Percentiles rank a stretch among this genome's conserved stretches.
Conservation (phyloP, 2,113 vertebrate genomes). For the Phyllostomus hastatus region DNA sequence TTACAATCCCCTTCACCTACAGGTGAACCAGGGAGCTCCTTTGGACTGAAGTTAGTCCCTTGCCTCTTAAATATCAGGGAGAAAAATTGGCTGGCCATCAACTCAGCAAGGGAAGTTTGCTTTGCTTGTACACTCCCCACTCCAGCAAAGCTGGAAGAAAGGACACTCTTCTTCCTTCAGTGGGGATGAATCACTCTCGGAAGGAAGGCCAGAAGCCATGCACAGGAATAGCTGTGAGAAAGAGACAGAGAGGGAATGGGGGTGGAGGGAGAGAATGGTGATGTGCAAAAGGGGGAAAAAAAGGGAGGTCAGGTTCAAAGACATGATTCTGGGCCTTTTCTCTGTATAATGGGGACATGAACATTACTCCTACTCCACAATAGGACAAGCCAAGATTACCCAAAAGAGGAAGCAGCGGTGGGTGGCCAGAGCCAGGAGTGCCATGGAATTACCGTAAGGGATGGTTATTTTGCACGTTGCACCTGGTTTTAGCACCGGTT, state of each 20-base stretch:
- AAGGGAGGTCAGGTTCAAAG: background rate
- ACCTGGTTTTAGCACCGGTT: conserved; percentile 87
- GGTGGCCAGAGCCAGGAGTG: conserved; percentile 56
- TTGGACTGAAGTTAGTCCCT: background rate
- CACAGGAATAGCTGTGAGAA: conserved; percentile 86
- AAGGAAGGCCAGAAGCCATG: conserved; percentile 89
- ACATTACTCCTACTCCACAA: background rate
- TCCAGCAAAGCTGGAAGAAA: conserved; percentile 62
- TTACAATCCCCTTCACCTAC: background rate
- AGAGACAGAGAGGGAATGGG: background rate
- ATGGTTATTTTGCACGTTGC: conserved; percentile 81
- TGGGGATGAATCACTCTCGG: conserved; percentile 90
- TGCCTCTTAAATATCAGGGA: background rate
- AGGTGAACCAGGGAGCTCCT: background rate
- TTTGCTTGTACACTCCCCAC: background rate
- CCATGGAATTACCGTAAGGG: conserved; percentile 5
- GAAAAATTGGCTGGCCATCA: background rate
- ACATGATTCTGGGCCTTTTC: background rate
- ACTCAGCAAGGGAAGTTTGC: background rate
- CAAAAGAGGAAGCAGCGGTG: background rate
- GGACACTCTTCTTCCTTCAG: conserved; percentile 95
- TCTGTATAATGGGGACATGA: background rate
- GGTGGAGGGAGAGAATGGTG: background rate
- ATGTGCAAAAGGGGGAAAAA: background rate
- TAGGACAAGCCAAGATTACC: background rate